phyloP scores from a whole-genome alignment of 2,797 vertebrate genomes.

The Spinus olivaceus region DNA sequence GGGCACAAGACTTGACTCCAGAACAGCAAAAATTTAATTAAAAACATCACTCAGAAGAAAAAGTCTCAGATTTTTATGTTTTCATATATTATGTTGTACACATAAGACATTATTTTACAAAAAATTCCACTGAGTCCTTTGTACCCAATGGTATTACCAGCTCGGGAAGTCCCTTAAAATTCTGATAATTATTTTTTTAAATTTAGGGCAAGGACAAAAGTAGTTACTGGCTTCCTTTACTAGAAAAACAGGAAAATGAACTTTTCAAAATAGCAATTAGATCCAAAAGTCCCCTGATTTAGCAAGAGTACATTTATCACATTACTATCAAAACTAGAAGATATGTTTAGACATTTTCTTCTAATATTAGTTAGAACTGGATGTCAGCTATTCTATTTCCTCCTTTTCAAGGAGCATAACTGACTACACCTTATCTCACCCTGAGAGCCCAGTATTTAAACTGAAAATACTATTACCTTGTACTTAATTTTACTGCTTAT shows the following conservation, averaged over 20 bases:
- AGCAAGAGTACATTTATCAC: background rate
- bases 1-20: background rate
- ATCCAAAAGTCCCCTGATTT: background rate
- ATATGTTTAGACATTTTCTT: background rate
- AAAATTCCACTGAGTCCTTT: background rate
- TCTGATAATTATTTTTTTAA: background rate
- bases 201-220: background rate
- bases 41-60: background rate
- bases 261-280: background rate
- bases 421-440: background rate
- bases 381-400: background rate
- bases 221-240: background rate
- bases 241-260: constrained; percentile 23
- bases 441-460: background rate
- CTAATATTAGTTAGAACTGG: background rate
- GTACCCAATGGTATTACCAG: background rate
- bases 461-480: background rate
- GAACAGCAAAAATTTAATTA: background rate
- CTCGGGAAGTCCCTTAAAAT: background rate
- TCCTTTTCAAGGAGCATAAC: background rate
- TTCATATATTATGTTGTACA: background rate
- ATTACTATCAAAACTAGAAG: background rate
- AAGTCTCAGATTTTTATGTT: background rate
- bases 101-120: background rate
- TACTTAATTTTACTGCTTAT: background rate